Percentiles rank a stretch among this genome's conserved stretches.
These are phyloP conservation scores for Alloplasta piceator DNA, from an alignment of 2,888 invertebrate genomes.

Conservation along the genomic window DNA sequence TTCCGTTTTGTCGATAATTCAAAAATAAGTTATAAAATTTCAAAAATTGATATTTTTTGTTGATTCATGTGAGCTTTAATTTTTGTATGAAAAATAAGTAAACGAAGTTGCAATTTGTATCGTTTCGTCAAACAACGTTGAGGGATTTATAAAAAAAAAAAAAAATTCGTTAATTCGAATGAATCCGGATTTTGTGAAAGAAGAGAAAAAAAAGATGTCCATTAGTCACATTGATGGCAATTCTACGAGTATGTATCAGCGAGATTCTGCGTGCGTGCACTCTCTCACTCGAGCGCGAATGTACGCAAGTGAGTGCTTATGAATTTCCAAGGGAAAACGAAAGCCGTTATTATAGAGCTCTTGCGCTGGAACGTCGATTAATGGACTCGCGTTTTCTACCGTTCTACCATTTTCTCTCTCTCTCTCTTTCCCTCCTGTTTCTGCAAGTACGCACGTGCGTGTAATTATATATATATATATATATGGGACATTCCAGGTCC, in stretches of 20 bases:
- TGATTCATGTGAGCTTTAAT: too few species aligned
- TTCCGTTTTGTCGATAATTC: too few species aligned
- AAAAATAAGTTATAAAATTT: too few species aligned
- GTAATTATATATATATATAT: slow-evolving; percentile 38
- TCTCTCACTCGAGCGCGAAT: slow-evolving; percentile 32
- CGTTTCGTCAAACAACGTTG: too few species aligned
- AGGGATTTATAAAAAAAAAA: too few species aligned
- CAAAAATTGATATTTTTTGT: too few species aligned
- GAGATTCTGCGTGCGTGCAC: slow-evolving; percentile 25
- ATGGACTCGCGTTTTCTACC: slow-evolving; percentile 59
- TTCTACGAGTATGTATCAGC: slow-evolving; percentile 29
- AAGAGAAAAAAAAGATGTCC: slow-evolving; percentile 22
- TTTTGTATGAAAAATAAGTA: too few species aligned
- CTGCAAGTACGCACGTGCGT: slow-evolving; percentile 51
- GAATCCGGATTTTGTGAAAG: background rate
- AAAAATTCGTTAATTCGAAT: too few species aligned
- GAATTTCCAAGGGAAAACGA: slow-evolving; percentile 64
- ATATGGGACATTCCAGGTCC: background rate
- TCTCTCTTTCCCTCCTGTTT: slow-evolving; percentile 36
- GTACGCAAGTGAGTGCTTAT: slow-evolving; percentile 48
- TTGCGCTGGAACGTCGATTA: slow-evolving; percentile 60
- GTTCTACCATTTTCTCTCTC: slow-evolving; percentile 29
- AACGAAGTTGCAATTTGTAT: too few species aligned
- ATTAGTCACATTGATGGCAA: slow-evolving; percentile 43
- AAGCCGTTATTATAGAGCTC: slow-evolving; percentile 56